Base-by-base conservation (phyloP, 2,797 vertebrate genomes). In the Rhodeus uyekii region DNA sequence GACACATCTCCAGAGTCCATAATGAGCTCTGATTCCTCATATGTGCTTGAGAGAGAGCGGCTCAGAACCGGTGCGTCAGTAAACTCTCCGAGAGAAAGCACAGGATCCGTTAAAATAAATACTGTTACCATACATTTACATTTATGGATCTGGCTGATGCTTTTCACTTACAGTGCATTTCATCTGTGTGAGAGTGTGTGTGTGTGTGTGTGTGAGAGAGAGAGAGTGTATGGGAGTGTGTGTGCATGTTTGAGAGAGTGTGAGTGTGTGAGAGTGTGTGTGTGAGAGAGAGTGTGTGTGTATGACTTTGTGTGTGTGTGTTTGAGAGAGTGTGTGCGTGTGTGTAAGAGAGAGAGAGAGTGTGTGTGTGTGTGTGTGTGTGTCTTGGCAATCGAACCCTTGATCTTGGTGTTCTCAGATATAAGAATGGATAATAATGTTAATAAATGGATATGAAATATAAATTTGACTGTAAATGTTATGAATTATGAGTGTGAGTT, bases 1-100 rank as follows among this genome's bases (percentile, higher is more conserved):
- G 94, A 95, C 95, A 94, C 94, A 95, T 95, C 94, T 94, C 92
- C 91, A 95, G 94, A 92, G 93, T 90, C 88, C 92, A 91, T 94
- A 93, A 94, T 94, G 92, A 95, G 92, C 90, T 86, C 87, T 78
- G 90, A 92, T 93, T 92, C 89, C 85, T 91, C 82, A 75, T 84
- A 89, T 4, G 10, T 38, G 55, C 36, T 78, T 27, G n/a, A 61
- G 32, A 81, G 27, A 29, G 29, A 29, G 58, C 29, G 39, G 19
- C 13, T 29, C 71, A 53, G 44, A 32, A 14, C 60, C 12, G 7
- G 36, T 42, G 68, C 10, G 2, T 42, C 22, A 22, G 27, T 2
- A 22, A 64, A 13, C 32, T 69, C 42, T 18, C 13, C 24, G 4
- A 61, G 53, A 29, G 36, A 1, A 67, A 67, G 27, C 8, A 6